Evolutionary conservation across 2,888 invertebrate species (phyloP), one percentile per base, ranked within the genome.

Genomic region (Horisme vitalbata): DNA sequence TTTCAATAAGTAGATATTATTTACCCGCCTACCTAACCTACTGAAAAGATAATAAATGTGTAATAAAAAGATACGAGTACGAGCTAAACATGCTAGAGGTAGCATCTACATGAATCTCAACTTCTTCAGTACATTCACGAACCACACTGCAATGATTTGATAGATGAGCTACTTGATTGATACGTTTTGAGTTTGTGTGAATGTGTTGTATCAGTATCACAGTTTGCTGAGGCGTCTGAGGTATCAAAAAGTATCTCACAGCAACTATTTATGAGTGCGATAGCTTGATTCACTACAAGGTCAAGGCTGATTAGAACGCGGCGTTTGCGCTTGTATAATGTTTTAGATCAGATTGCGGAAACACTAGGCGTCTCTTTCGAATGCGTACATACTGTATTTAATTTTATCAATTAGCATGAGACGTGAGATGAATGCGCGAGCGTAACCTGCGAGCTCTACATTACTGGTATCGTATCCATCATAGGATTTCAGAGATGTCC

Each of bases 261-360:
- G 6, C 7, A 7, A 21, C 5, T 8, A 21, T 21, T 3, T 2
- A 2, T 23, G n/a, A 2, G 9, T 63, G 55, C 61, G 64, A 65
- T 66, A 79, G 75, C 68, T 75, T 65, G 69, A 78, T 72, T 69
- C 68, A 67, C 59, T 73, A 69, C 83, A 85, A 85, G 84, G 84
- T 83, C 84, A 85, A 82, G 83, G 81, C 65, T 76, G 72, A 79
- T 78, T 74, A 71, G 70, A 71, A 55, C 66, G 64, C 63, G 56
- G 67, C 70, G 75, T 63, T 59, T 35, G 71, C 69, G 67, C 69
- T 63, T 52, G 39, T n/a, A n/a, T n/a, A n/a, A n/a, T n/a, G n/a
- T 54, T 57, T 54, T 21, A 44, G 52, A 55, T 20, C 49, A 57
- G 43, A 57, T 44, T 41, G 61, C 36, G 54, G 55, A 59, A 61